Conservation (phyloP, 2,113 vertebrate species). For the Oenanthe oenanthe region DNA sequence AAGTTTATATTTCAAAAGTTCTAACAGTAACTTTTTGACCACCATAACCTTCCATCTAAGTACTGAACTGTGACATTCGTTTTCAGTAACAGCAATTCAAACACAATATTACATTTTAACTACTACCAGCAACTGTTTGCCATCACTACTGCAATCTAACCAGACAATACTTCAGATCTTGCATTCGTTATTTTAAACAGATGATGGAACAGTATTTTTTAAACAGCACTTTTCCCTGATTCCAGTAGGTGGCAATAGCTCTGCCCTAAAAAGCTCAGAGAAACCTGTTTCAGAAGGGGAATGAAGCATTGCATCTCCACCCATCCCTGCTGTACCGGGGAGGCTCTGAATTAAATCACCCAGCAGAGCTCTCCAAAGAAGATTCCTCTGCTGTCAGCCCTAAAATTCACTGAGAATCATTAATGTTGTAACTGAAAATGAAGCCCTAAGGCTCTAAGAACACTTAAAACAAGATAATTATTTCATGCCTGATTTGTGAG, state of each 20-base stretch:
- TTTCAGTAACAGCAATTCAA: not conserved
- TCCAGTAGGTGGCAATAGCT: constrained; percentile 56
- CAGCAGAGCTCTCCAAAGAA: not conserved
- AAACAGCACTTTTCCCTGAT: not conserved
- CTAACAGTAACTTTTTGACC: not conserved
- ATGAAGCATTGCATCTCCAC: not conserved
- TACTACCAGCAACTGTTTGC: not conserved
- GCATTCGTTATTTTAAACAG: not conserved
- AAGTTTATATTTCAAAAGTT: not conserved
- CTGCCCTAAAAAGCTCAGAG: not conserved
- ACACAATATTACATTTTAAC: not conserved
- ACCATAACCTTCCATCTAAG: not conserved
- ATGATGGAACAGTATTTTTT: not conserved
- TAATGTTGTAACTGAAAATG: not conserved
- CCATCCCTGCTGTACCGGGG: not conserved
- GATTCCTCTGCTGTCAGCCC: not conserved
- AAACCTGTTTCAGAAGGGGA: not conserved
- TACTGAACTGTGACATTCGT: not conserved
- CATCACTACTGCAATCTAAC: not conserved
- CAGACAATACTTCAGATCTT: not conserved
- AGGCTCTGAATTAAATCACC: not conserved
- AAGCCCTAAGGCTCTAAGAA: not conserved
- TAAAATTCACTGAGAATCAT: not conserved
- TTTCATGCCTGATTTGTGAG: constrained; percentile 16
- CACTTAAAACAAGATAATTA: not conserved